Base-by-base conservation (phyloP, 2,113 vertebrate species). In the Ancistrus triradiatus region DNA sequence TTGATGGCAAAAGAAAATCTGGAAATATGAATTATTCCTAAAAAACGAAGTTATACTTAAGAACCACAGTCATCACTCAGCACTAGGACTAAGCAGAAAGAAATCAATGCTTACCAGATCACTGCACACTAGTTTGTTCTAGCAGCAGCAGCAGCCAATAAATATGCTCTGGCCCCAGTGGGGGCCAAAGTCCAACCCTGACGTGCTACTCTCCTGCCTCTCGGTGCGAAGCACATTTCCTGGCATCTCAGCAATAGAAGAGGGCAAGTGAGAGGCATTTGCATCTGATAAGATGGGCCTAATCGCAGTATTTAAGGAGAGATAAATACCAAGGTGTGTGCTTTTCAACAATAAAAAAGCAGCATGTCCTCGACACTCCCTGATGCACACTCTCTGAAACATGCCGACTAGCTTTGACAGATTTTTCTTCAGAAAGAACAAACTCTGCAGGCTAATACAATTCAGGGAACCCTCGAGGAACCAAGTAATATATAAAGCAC, bases 81-180 rank as follows among this genome's bases (percentile, higher is more conserved):
- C 14, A 35, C 8, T 25, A 50, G 11, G 24, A 42, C 35, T 51
- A 33, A 61, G 51, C 18, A 69, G 31, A 51, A 65, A 46, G 38
- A 72, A 75, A 69, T 68, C 65, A 52, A 52, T 51, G 65, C 74
- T 72, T 75, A 75, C 74, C 74, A 68, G 65, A 64, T 72, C 73
- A 75, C 73, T 53, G 57, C 63, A 44, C 56, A 66, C 17, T 6
- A 59, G 44, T 69, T 51, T 66, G 61, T 48, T 61, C 57, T 7
- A 33, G 61, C 56, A 51, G 61, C 56, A 51, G 37, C 59, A 57
- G 24, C 60, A 58, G 60, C 64, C 69, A 75, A 72, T 72, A 75
- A 75, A 75, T 69, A 66, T 27, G 56, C 31, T 47, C 58, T 56
- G 57, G 63, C 51, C 65, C n/a, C 51, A 24, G 48, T 11, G 24